Evolutionary conservation across 2,888 invertebrate genomes (phyloP), one percentile per base, ranked within the genome.

Genomic region (Labia minor): DNA sequence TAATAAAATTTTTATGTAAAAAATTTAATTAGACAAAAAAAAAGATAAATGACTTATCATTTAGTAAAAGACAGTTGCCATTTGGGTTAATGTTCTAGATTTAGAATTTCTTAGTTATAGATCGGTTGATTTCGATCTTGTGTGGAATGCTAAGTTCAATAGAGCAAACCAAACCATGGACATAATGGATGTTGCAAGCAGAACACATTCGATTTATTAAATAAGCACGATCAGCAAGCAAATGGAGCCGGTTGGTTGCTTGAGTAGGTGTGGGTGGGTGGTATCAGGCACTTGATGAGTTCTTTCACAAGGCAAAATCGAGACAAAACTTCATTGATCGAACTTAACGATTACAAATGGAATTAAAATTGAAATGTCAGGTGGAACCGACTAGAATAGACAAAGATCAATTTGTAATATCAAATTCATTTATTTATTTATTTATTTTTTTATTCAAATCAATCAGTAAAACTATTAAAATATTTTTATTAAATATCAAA

Each of bases 161-260:
- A 49, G 49, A 49, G 49, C 49, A 49, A 49, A 49, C 49, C 49
- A 49, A 49, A 49, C 49, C 49, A 49, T 16, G 49, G 16, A 14
- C 49, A 16, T 49, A 49, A n/a, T 49, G 49, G 49, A 49, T 49
- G 49, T 49, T 49, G 49, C 49, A 49, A 49, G 49, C 49, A 16
- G 49, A 16, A 16, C 49, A 14, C 49, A 49, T 49, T 49, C 49
- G 16, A 49, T 49, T 26, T 26, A 26, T 26, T 49, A 16, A 49
- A 49, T n/a, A 49, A 49, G 14, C 49, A 49, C 49, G 49, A 49
- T 8, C n/a, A 3, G 49, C 49, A 49, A 49, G 49, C 49, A 16
- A 49, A 49, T 49, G 14, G n/a, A n/a, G n/a, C n/a, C n/a, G n/a
- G n/a, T n/a, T n/a, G n/a, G n/a, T n/a, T n/a, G n/a, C n/a, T 14